Percentiles rank a stretch among this genome's conserved stretches.
These are phyloP conservation scores for Acanthosoma haemorrhoidale DNA, from an alignment of 2,888 invertebrate genomes.

Conservation along the genomic window DNA sequence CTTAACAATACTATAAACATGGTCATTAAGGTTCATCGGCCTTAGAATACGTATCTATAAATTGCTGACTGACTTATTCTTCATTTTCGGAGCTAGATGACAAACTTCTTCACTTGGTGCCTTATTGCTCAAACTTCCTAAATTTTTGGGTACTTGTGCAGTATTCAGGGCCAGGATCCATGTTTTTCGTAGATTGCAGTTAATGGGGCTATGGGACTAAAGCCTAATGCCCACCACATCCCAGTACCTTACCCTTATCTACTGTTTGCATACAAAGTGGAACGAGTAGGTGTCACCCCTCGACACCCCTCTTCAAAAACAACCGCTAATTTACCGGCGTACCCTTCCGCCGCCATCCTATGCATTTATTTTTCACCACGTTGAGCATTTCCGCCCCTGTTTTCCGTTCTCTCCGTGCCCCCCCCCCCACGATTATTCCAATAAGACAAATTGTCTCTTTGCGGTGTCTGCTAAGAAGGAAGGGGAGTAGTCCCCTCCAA, in stretches of 20 bases:
- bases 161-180: no score
- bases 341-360: neutral
- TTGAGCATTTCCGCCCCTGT: neutral
- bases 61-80: no score
- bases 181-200: no score
- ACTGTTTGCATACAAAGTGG: conserved; percentile 25
- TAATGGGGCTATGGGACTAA: no score
- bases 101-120: no score
- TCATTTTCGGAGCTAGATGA: no score
- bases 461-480: no score
- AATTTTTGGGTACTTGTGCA: no score
- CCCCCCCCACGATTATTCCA: conserved; percentile 17
- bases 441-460: conserved; percentile 26
- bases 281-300: conserved; percentile 1
- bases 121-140: no score
- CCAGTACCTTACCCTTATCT: conserved; percentile 1
- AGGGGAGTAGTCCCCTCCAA: neutral
- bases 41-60: no score
- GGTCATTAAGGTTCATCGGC: no score
- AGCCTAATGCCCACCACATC: neutral
- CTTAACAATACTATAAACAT: no score
- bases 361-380: conserved; percentile 28
- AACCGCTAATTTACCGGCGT: neutral
- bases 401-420: neutral
- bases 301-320: neutral